Percentiles rank a stretch among this genome's conserved stretches.
phyloP scores from a whole-genome alignment of 2,888 invertebrate genomes.

The Leucania comma region DNA sequence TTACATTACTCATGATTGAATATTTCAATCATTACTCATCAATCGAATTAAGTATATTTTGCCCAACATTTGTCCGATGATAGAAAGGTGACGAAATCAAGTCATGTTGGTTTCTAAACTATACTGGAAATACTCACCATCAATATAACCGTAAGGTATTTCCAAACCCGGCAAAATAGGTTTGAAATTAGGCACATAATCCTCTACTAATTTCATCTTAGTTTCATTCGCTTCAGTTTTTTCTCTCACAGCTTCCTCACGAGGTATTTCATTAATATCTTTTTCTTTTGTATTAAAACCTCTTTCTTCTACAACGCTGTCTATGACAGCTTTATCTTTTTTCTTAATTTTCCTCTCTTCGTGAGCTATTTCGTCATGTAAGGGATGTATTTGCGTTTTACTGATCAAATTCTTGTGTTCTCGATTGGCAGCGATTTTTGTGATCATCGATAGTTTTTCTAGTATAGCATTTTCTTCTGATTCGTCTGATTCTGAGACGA shows the following conservation, averaged over 20 bases:
- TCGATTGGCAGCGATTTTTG: constrained; percentile 77
- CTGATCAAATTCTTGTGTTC: constrained; percentile 74
- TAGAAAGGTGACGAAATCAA: no score
- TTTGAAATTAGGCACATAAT: constrained; percentile 72
- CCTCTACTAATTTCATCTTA: constrained; percentile 14
- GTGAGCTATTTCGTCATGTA: constrained; percentile 81
- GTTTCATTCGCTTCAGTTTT: constrained; percentile 13
- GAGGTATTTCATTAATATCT: neutral
- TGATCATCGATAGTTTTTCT: constrained; percentile 83
- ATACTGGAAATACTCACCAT: constrained; percentile 55
- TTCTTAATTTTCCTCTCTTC: constrained; percentile 83
- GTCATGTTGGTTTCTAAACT: no score
- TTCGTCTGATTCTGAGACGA: constrained; percentile 63
- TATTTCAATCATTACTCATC: no score
- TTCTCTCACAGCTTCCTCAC: constrained; percentile 13
- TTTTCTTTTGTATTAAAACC: constrained; percentile 6
- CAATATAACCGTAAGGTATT: constrained; percentile 75
- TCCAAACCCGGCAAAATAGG: constrained; percentile 80
- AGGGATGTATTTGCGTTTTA: constrained; percentile 83
- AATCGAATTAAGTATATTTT: no score
- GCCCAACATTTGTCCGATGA: no score
- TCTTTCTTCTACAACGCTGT: constrained; percentile 8
- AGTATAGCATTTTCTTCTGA: constrained; percentile 76
- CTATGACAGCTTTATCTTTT: constrained; percentile 80
- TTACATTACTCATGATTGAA: no score